Base-by-base conservation (phyloP, 1,140 invertebrate genomes). In the Ooceraea biroi region DNA sequence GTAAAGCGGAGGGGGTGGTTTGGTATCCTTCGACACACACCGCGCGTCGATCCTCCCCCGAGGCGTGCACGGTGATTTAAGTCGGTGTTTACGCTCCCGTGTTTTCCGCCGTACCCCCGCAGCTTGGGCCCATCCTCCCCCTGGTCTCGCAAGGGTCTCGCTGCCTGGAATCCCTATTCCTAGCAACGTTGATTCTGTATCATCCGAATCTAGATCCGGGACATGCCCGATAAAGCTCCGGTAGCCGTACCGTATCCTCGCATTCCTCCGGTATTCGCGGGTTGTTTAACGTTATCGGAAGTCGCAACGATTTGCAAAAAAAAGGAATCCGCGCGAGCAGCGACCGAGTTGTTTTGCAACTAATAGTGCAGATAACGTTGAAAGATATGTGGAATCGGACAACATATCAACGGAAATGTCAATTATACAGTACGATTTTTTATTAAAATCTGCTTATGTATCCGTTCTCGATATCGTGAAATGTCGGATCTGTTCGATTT, bases 11-110 rank as follows among this genome's bases (percentile, higher is more conserved):
- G 10, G 3, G 19, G n/a, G 10, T 8, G 41, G 22, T 19, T n/a
- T 8, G 82, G 87, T 89, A 90, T 91, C 87, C 87, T 77, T 83
- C 89, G 83, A 74, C 83, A 78, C 73, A 84, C 58, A 80, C 50
- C 85, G 85, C 69, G 80, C 88, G 83, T 84, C 87, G 82, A 86
- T 89, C 76, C 83, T 72, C 85, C 69, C 82, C 71, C 48, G 74
- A 76, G 84, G 80, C 88, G 74, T 88, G 87, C 88, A 86, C 77
- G 71, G 85, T 89, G 88, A 89, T 89, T 89, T 89, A 89, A 89
- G 87, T 89, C 87, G 65, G 74, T 89, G 87, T 89, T 89, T 89
- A 89, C 87, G 82, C 68, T 89, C 41, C 46, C 82, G 80, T 86
- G 80, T 89, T 68, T 83, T 76, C 71, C 65, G n/a, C 44, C 72